Evolutionary conservation across 2,797 vertebrate genomes (phyloP).

Genomic region (Dryobates pubescens): DNA sequence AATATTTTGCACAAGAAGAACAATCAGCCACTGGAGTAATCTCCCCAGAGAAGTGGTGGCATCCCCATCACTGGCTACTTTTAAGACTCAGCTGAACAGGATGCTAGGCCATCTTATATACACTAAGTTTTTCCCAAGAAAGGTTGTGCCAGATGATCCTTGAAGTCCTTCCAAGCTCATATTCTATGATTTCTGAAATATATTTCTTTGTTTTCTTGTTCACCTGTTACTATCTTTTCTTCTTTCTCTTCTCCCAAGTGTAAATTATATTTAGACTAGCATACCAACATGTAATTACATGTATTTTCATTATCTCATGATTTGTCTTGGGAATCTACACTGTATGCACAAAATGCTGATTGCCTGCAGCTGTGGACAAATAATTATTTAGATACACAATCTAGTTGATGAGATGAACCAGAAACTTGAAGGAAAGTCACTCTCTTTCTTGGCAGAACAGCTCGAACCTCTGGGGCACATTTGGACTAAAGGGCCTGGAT

Average conservation of each 20-base stretch:
- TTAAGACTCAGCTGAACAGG: neutral
- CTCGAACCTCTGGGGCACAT: neutral
- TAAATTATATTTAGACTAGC: conserved; percentile 58
- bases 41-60: neutral
- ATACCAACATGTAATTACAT: conserved; percentile 64
- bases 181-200: neutral
- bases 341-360: conserved; percentile 54
- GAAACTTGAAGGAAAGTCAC: conserved; percentile 38
- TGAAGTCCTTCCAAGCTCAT: neutral
- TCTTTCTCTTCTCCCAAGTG: conserved; percentile 12
- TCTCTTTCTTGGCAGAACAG: neutral
- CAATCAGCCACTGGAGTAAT: too few relatives aligned
- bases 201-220: conserved; percentile 25
- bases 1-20: too few relatives aligned
- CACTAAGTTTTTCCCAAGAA: neutral
- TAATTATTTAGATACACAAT: conserved; percentile 38
- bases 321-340: conserved; percentile 60
- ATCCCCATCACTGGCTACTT: neutral
- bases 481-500: neutral
- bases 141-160: neutral
- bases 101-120: neutral
- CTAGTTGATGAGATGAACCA: conserved; percentile 31
- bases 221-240: conserved; percentile 46
- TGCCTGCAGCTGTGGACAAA: conserved; percentile 60
- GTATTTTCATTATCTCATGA: conserved; percentile 61